Conservation (phyloP, 2,113 vertebrate species). For the Micromys minutus region DNA sequence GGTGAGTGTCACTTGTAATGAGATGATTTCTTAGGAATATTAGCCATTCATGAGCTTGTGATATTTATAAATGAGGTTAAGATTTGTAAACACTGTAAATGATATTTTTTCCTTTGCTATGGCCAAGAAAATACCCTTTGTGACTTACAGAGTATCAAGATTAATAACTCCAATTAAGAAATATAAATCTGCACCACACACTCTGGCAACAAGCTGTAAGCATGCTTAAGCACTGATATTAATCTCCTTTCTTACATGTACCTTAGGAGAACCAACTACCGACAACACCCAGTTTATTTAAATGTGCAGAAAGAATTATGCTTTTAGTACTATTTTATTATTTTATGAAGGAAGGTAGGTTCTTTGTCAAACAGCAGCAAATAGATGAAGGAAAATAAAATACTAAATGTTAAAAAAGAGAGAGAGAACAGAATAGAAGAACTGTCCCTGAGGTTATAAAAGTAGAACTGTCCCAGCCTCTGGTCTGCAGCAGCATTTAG, state of each 20-base stretch:
- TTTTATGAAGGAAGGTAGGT: background rate
- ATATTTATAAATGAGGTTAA: conserved; percentile 31
- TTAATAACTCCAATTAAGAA: conserved; percentile 9
- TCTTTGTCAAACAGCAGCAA: background rate
- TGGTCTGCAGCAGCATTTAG: background rate
- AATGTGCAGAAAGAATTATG: background rate
- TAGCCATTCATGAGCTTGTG: background rate
- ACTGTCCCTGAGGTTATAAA: background rate
- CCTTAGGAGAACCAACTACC: background rate
- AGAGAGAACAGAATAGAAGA: background rate
- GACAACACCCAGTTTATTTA: background rate
- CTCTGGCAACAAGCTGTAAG: background rate
- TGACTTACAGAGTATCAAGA: background rate
- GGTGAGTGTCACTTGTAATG: background rate
- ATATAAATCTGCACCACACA: background rate
- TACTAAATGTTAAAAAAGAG: background rate
- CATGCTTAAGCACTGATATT: background rate
- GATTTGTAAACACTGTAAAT: conserved; percentile 34
- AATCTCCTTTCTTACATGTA: background rate
- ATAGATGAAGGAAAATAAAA: conserved; percentile 41
- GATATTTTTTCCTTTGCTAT: background rate
- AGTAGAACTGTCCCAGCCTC: background rate
- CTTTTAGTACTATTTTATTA: background rate
- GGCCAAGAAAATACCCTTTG: conserved; percentile 31
- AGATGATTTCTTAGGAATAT: background rate